A percentile compares a stretch with the other conserved stretches of the same genome.
These are phyloP conservation scores for Drosophila pallidifrons DNA, from an alignment of 1,140 invertebrate species.

Conservation along the genomic window DNA sequence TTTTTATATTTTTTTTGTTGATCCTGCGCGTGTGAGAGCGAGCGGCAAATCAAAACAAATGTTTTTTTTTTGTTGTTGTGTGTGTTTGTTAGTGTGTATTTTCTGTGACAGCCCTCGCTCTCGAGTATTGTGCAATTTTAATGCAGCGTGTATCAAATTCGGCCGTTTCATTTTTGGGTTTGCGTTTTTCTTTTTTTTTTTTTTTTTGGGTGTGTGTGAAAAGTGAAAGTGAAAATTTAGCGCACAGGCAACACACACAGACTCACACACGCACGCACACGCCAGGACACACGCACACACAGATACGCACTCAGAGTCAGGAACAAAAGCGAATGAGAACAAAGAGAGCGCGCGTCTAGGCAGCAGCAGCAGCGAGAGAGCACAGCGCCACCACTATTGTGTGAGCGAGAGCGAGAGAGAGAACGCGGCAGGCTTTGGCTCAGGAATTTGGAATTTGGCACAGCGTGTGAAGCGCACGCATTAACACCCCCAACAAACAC, in stretches of 20 bases:
- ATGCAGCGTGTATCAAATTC: conserved; percentile 21
- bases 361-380: background rate
- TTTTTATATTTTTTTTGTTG: conserved; percentile 15
- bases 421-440: conserved; percentile 16
- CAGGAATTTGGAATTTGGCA: conserved; percentile 60
- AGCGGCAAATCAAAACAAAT: conserved; percentile 53
- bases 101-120: background rate
- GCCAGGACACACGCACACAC: background rate
- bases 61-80: conserved; percentile 11
- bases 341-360: conserved; percentile 35
- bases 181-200: conserved; percentile 37
- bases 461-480: conserved; percentile 66
- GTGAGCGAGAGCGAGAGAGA: conserved; percentile 29
- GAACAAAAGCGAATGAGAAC: conserved; percentile 30
- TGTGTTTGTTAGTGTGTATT: conserved; percentile 21
- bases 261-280: conserved; percentile 8
- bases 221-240: conserved; percentile 83
- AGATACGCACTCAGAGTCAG: background rate
- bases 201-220: conserved; percentile 81
- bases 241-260: conserved; percentile 45
- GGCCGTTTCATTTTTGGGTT: conserved; percentile 9
- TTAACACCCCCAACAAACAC: conserved; percentile 58
- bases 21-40: conserved; percentile 16
- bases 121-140: background rate
- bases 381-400: conserved; percentile 9